Evolutionary conservation across 2,113 vertebrate species (phyloP).

Genomic region (pig (Sus scrofa)): T2T-Sscrofa CM000815.6:113869501-113870000

Average conservation of each 20-base stretch:
- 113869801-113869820: conserved; percentile 49
- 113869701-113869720: not conserved
- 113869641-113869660: not conserved
- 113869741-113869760: not conserved
- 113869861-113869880: conserved; percentile 85
- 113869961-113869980: conserved; percentile 82
- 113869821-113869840: conserved; percentile 36
- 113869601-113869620: not conserved
- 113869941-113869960: conserved; percentile 85
- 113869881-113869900: conserved; percentile 87
- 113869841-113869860: conserved; percentile 86
- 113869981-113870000: conserved; percentile 74
- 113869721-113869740: not conserved
- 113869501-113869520: not conserved
- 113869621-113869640: not conserved
- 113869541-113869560: not conserved
- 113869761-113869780: not conserved
- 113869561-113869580: not conserved
- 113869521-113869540: not conserved
- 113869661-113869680: not conserved
- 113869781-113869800: not conserved
- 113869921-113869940: conserved; percentile 86
- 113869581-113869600: no score
- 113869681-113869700: not conserved
- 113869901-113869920: conserved; percentile 89